Percentiles rank a stretch among this genome's conserved stretches.
These are phyloP conservation scores for Actinia tenebrosa DNA, from an alignment of 64 coral and sea anemone genomes.

Conservation along the genomic window DNA sequence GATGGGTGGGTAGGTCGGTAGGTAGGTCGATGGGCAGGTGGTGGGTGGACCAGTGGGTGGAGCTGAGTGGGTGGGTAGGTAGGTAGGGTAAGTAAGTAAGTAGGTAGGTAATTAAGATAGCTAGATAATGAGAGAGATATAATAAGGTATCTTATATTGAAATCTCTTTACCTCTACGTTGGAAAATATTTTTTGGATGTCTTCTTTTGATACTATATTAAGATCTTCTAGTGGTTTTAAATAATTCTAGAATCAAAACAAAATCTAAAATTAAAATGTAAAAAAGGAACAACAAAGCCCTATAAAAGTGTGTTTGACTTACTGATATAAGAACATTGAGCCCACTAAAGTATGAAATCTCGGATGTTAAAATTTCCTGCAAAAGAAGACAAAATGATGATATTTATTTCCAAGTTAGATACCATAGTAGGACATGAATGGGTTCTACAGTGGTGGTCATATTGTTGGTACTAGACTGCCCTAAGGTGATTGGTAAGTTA, in stretches of 20 bases:
- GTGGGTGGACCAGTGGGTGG: too few species aligned
- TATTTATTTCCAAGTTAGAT: too few species aligned
- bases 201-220: slow-evolving; percentile 52
- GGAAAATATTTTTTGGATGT: slow-evolving; percentile 59
- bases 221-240: slow-evolving; percentile 51
- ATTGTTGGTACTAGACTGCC: too few species aligned
- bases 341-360: slow-evolving; percentile 59
- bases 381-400: neutral
- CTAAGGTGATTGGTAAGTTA: too few species aligned
- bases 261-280: neutral
- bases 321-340: slow-evolving; percentile 53
- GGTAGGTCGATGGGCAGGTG: too few species aligned
- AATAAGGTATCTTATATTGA: neutral
- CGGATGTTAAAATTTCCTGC: slow-evolving; percentile 71
- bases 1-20: too few species aligned
- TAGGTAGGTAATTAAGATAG: too few species aligned
- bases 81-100: too few species aligned
- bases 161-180: slow-evolving; percentile 61
- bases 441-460: too few species aligned
- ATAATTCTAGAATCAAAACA: slow-evolving; percentile 40
- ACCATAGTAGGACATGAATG: too few species aligned
- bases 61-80: too few species aligned
- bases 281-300: neutral
- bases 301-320: neutral
- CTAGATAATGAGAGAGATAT: too few species aligned